Evolutionary conservation across 2,888 invertebrate genomes (phyloP), one percentile per base, ranked within the genome.

Genomic region (Xestia rhomboidea): DNA sequence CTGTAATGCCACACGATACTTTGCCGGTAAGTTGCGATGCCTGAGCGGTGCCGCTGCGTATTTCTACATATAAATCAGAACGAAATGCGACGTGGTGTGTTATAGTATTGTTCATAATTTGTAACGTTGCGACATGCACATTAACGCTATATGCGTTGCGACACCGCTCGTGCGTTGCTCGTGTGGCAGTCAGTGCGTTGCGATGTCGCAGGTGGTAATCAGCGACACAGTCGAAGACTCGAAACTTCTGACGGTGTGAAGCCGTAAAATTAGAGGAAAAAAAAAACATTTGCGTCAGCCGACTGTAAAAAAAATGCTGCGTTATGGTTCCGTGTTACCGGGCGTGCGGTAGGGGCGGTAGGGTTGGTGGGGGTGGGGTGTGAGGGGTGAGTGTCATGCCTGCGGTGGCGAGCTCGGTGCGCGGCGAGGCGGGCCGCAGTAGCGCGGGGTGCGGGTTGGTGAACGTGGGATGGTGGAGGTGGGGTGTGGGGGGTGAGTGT

Each of bases 401-500:
- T 95, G 96, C 96, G 80, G 96, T 96, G 89, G 95, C 96, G 91
- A 97, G 96, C 91, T 97, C 96, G 87, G 94, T 89, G 91, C 92
- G 95, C 89, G 96, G 96, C 89, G 95, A 93, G 69, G 95, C 90
- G 83, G 95, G 92, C 67, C 90, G 92, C 89, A 95, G 92, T 83
- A 96, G 93, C 89, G 95, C 95, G 79, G 96, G 96, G 89, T 95
- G 95, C 89, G 93, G 89, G 93, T 96, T 96, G n/a, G n/a, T n/a
- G n/a, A n/a, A n/a, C n/a, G n/a, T n/a, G n/a, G n/a, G n/a, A n/a
- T n/a, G n/a, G n/a, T n/a, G n/a, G n/a, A n/a, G n/a, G 78, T 34
- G 34, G 34, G 34, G 4, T 34, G 34, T 34, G 34, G 34, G 34
- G 34, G 1, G 34, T 34, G 34, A 34, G 34, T 34, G 34, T 34